Conservation (phyloP, 35 echinoderm and acorn worm genomes). For the Apostichopus californicus region DNA sequence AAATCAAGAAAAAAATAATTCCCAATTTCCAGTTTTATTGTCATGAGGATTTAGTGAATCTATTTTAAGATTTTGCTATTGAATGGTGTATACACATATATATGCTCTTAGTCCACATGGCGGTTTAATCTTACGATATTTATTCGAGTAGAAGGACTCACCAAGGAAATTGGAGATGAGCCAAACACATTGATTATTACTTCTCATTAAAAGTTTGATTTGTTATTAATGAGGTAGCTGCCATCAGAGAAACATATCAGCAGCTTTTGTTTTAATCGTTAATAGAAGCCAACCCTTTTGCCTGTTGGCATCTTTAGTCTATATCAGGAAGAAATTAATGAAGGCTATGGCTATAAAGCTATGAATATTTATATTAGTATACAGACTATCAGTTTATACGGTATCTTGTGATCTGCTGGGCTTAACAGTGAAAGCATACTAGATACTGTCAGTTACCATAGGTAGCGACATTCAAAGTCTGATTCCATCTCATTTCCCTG, state of each 20-base stretch:
- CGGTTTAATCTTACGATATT: background rate
- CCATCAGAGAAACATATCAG: background rate
- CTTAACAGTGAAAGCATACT: background rate
- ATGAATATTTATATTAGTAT: background rate
- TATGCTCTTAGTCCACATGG: background rate
- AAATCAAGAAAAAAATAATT: background rate
- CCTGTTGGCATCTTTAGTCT: background rate
- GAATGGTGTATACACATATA: background rate
- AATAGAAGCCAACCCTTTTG: background rate
- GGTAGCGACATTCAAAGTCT: background rate
- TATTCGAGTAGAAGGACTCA: too few relatives aligned
- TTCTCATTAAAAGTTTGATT: too few relatives aligned
- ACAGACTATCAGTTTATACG: too few relatives aligned
- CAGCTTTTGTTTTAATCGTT: background rate
- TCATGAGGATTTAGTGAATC: background rate
- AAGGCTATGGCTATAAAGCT: background rate
- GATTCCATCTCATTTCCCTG: background rate
- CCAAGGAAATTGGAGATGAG: too few relatives aligned
- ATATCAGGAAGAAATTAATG: background rate
- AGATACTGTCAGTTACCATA: background rate
- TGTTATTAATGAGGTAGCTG: too few relatives aligned
- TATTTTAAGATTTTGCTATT: background rate
- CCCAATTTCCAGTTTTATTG: background rate
- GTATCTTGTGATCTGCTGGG: background rate
- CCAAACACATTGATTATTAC: too few relatives aligned